Base-by-base conservation (phyloP, 2,113 vertebrate genomes). In the Embiotoca jacksoni region DNA sequence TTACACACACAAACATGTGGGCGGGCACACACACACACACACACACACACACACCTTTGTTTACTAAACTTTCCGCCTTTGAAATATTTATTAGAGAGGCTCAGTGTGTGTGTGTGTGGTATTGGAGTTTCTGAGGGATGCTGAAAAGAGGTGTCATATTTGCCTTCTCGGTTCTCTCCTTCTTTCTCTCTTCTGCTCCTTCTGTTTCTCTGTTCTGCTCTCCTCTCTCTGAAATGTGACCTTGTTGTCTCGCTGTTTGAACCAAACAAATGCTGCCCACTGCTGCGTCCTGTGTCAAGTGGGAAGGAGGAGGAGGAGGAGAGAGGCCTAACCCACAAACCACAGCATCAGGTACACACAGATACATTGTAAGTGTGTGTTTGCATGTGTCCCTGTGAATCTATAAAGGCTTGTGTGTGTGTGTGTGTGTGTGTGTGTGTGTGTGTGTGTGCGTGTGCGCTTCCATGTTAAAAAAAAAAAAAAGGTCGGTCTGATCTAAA, bases 41-140 rank as follows among this genome's bases (percentile, higher is more conserved):
- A 59, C 67, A 62, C 62, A 62, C 66, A 79, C 57, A 74, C 58
- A 74, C 69, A 72, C 88, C 86, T 84, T 89, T 91, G 90, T 92
- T 92, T 93, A 89, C 83, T 81, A 92, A 91, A 91, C 82, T 91
- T 77, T 89, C 79, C 69, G n/a, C 33, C 55, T 78, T 50, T 92
- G 80, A 92, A 93, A 93, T 91, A 92, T 91, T 89, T 90, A 92
- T 92, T 87, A 92, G 61, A 5, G 23, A 23, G 23, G 23, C 23
- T 23, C 23, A 9, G 41, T 44, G 9, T 44, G 41, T 54, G 73
- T 80, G 82, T 82, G 89, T 75, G 66, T 64, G 53, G 61, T 69
- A 32, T 63, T n/a, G 31, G 15, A 36, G 83, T 89, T 88, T 93
- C 88, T 91, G 85, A 91, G 76, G 33, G 81, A 79, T 60, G 72